Evolutionary conservation across 2,888 invertebrate genomes (phyloP).

Genomic region (Mythimna loreyi): DNA sequence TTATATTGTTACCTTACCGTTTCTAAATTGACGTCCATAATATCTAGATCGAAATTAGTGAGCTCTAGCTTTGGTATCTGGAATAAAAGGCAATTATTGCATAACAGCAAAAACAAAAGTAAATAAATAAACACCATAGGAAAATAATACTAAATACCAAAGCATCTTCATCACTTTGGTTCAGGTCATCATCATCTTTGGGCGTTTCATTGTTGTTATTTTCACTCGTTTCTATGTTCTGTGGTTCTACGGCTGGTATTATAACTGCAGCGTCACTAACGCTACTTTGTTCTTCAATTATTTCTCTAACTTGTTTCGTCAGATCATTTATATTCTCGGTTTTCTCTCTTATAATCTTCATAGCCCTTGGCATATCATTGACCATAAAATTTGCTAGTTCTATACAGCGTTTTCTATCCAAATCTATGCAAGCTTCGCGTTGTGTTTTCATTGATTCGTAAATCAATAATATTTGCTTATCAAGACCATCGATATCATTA

Average conservation of each 20-base stretch:
- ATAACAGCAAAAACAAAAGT: not conserved
- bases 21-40: conserved; percentile 75
- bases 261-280: conserved; percentile 26
- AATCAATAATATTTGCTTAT: conserved; percentile 68
- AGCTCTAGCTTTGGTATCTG: conserved; percentile 82
- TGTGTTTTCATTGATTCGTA: conserved; percentile 70
- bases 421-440: conserved; percentile 60
- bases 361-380: conserved; percentile 71
- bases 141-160: conserved; percentile 45
- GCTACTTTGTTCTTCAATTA: conserved; percentile 30
- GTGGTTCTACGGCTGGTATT: conserved; percentile 19
- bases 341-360: conserved; percentile 70
- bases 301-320: conserved; percentile 63
- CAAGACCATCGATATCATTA: conserved; percentile 67
- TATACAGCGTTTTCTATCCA: conserved; percentile 73
- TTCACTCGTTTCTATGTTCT: conserved; percentile 11
- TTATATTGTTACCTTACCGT: conserved; percentile 70
- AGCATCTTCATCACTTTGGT: conserved; percentile 53
- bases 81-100: conserved; percentile 34
- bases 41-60: conserved; percentile 74
- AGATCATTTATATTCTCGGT: conserved; percentile 65
- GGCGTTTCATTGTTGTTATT: conserved; percentile 20
- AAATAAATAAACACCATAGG: not conserved
- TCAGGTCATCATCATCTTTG: conserved; percentile 19
- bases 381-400: conserved; percentile 78